A percentile compares a stretch with the other conserved stretches of the same genome.
These are phyloP conservation scores for Semnornis frantzii DNA, from an alignment of 2,113 vertebrate species.

Conservation along the genomic window DNA sequence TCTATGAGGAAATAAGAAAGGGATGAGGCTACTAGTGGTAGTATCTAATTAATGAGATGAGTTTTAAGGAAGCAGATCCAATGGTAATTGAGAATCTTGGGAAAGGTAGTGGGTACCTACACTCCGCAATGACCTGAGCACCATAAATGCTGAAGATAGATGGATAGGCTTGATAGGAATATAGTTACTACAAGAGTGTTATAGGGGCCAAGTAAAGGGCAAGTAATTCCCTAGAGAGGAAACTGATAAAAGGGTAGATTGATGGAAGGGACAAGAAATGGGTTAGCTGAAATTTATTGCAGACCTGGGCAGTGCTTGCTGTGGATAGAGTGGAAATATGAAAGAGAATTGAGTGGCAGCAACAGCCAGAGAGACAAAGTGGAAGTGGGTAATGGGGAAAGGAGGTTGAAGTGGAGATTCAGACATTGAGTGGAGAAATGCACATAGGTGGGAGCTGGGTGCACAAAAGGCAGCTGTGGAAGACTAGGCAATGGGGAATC, in stretches of 20 bases:
- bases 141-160: slow-evolving; percentile 36
- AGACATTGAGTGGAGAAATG: not conserved
- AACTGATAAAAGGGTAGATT: slow-evolving; percentile 50
- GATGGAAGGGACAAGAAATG: slow-evolving; percentile 35
- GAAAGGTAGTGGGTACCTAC: rapidly evolving
- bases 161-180: slow-evolving; percentile 34
- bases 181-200: slow-evolving; percentile 48
- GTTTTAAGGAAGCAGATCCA: not conserved
- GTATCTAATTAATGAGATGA: not conserved
- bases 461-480: not conserved
- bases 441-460: not conserved
- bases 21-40: not conserved
- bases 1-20: not conserved
- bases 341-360: slow-evolving; percentile 24
- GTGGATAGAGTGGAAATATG: slow-evolving; percentile 34
- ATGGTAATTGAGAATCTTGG: not conserved
- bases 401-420: not conserved
- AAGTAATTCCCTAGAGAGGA: slow-evolving; percentile 30
- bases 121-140: slow-evolving; percentile 2
- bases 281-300: slow-evolving; percentile 52
- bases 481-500: not conserved
- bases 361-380: not conserved
- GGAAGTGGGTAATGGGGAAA: not conserved
- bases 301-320: not conserved
- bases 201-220: slow-evolving; percentile 59